Percentiles rank a stretch among this genome's conserved stretches.
These are phyloP conservation scores for Noturus placidus DNA, from an alignment of 2,113 vertebrate species.

Conservation along the genomic window DNA sequence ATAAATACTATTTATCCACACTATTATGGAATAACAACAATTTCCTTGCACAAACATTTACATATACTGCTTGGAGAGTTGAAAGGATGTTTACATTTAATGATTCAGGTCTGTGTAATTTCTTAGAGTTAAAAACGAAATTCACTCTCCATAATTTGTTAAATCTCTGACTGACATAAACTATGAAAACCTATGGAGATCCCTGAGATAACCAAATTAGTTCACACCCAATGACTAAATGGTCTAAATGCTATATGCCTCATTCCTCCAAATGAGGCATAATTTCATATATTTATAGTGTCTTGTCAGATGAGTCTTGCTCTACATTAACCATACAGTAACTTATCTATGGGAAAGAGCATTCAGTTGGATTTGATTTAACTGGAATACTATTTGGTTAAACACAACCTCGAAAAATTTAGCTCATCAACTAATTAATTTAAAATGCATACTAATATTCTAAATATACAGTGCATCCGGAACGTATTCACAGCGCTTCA, in stretches of 20 bases:
- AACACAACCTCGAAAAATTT: not conserved
- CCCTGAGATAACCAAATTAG: not conserved
- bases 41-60: not conserved
- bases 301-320: not conserved
- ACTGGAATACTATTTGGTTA: not conserved
- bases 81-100: not conserved
- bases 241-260: not conserved
- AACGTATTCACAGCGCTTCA: too few species aligned
- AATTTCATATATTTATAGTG: not conserved
- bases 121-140: not conserved
- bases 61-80: not conserved
- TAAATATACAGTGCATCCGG: too few species aligned
- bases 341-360: not conserved
- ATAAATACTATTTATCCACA: not conserved
- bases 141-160: not conserved
- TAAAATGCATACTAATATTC: too few species aligned
- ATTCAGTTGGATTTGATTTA: not conserved
- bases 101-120: not conserved
- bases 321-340: not conserved
- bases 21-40: not conserved
- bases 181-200: not conserved
- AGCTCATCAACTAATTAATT: not conserved
- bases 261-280: not conserved
- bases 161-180: not conserved
- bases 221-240: not conserved